These are phyloP conservation scores for Caretta caretta DNA, from an alignment of 2,113 vertebrate species.

Conservation along the genomic window DNA sequence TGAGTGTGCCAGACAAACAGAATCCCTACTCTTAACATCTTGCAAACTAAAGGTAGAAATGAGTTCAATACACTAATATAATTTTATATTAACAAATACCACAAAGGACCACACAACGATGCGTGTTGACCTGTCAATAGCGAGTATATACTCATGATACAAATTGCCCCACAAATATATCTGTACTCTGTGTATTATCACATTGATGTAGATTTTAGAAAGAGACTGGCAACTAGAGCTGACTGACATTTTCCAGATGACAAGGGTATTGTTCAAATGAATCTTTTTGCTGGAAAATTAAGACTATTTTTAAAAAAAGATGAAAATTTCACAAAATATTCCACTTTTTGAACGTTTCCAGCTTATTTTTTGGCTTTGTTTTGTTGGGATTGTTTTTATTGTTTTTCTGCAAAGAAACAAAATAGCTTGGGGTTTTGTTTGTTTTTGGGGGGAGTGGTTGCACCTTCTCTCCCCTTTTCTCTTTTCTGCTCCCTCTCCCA, in stretches of 20 bases:
- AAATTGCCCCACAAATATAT: not conserved
- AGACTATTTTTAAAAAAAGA: not conserved
- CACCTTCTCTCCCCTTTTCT: not conserved
- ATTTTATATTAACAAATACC: slow-evolving; percentile 41
- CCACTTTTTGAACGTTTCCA: not conserved
- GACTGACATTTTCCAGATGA: not conserved
- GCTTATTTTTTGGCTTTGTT: not conserved
- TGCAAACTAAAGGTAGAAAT: slow-evolving; percentile 38
- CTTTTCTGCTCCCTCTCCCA: not conserved
- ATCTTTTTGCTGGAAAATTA: not conserved
- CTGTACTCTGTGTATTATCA: not conserved
- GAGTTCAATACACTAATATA: slow-evolving; percentile 4
- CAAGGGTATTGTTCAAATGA: not conserved
- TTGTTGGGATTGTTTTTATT: not conserved
- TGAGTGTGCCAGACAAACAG: not conserved
- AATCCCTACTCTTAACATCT: slow-evolving; percentile 33
- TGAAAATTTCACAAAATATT: not conserved
- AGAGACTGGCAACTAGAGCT: not conserved
- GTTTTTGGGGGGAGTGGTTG: slow-evolving; percentile 35
- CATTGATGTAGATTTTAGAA: slow-evolving; percentile 11
- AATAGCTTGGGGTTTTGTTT: not conserved
- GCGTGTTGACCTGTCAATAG: slow-evolving; percentile 12
- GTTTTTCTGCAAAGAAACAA: slow-evolving; percentile 32
- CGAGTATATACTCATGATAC: not conserved
- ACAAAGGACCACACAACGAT: slow-evolving; percentile 6